Conservation (phyloP, 2,888 invertebrate genomes). For the Adineta ricciae region DNA sequence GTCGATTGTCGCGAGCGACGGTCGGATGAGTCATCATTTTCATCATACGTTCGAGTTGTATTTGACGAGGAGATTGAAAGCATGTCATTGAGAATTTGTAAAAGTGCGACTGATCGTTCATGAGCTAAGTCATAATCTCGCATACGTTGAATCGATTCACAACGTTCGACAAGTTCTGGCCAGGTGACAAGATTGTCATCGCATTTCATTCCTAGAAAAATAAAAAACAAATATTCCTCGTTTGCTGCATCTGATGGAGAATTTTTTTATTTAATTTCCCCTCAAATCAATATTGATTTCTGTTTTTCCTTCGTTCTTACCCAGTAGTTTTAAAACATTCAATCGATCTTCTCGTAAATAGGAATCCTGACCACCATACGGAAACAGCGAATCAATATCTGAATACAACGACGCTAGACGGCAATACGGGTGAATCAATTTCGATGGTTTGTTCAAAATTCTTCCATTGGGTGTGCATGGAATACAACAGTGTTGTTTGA, state of each 20-base stretch:
- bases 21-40: not conserved
- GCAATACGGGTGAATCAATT: constrained; percentile 33
- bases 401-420: constrained; percentile 24
- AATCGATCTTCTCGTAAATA: constrained; percentile 31
- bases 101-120: constrained; percentile 26
- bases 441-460: constrained; percentile 27
- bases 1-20: not conserved
- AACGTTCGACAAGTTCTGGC: constrained; percentile 31
- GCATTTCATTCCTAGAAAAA: constrained; percentile 30
- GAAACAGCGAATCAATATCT: constrained; percentile 32
- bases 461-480: constrained; percentile 32
- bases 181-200: constrained; percentile 28
- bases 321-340: constrained; percentile 29
- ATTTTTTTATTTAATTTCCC: too few relatives aligned
- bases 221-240: not conserved
- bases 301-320: not conserved
- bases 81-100: constrained; percentile 30
- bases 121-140: constrained; percentile 30
- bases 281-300: too few relatives aligned
- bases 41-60: constrained; percentile 10
- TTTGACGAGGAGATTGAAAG: not conserved
- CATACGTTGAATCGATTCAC: constrained; percentile 27
- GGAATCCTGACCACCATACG: constrained; percentile 31
- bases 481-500: constrained; percentile 33
- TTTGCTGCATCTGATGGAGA: not conserved